phyloP scores from a whole-genome alignment of 2,888 invertebrate genomes.

The Aphrophora alni region DNA sequence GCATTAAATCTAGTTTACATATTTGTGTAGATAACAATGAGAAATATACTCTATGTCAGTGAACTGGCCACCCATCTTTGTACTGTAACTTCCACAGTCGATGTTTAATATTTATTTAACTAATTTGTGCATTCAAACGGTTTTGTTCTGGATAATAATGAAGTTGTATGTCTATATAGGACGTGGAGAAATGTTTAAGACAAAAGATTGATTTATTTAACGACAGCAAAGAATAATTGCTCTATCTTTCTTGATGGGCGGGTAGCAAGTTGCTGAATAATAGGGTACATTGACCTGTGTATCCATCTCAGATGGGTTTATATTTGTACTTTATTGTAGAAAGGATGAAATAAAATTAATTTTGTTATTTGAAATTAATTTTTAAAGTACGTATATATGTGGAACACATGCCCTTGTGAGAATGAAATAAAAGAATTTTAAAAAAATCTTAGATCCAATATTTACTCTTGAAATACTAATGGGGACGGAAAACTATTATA shows the following conservation, averaged over 20 bases:
- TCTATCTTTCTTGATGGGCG: not conserved
- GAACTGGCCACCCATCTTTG: not conserved
- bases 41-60: not conserved
- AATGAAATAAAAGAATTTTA: no score
- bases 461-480: no score
- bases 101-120: slow-evolving; percentile 3
- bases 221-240: not conserved
- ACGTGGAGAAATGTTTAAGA: not conserved
- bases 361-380: no score
- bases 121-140: not conserved
- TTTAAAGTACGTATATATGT: no score
- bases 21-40: not conserved
- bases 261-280: not conserved
- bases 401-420: no score
- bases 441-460: no score
- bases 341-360: no score
- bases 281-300: not conserved
- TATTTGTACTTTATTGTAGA: no score
- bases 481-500: no score
- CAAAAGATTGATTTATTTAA: slow-evolving; percentile 9
- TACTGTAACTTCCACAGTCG: not conserved
- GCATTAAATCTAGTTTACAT: not conserved
- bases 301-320: no score
- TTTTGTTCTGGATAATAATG: not conserved
- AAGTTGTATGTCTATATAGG: not conserved